Conservation (phyloP, 2,797 vertebrate genomes). For the Falco berigora region DNA sequence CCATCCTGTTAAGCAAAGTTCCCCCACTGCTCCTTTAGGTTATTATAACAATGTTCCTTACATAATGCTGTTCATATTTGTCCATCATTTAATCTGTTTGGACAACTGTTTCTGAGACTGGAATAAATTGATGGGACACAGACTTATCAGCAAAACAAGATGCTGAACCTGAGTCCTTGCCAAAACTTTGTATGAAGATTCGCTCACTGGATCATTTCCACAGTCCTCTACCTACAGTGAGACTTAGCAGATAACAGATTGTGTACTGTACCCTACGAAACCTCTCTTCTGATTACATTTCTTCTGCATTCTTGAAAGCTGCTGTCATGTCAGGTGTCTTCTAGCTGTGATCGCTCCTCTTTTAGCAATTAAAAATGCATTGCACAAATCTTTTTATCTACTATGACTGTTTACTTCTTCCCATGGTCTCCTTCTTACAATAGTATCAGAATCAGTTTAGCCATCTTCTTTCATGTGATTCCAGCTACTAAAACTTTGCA, state of each 20-base stretch:
- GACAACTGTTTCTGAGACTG: not conserved
- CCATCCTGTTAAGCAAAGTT: not conserved
- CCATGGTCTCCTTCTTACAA: not conserved
- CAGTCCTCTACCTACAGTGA: not conserved
- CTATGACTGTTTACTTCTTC: not conserved
- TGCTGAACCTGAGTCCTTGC: not conserved
- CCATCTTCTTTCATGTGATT: not conserved
- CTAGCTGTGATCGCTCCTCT: not conserved
- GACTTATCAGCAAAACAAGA: not conserved
- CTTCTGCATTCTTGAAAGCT: not conserved
- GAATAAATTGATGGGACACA: not conserved
- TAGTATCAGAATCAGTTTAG: not conserved
- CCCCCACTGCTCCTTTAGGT: not conserved
- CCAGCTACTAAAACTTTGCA: not conserved
- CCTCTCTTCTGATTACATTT: not conserved
- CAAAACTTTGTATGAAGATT: not conserved
- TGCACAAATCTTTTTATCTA: not conserved
- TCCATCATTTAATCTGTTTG: not conserved
- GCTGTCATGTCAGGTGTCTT: not conserved
- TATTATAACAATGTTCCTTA: not conserved
- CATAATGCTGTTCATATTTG: not conserved
- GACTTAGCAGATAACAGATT: not conserved
- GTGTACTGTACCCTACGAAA: not conserved
- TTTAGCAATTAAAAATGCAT: not conserved
- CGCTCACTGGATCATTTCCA: not conserved